phyloP scores from a whole-genome alignment of 2,888 invertebrate species.

The Parthenolecanium corni region DNA sequence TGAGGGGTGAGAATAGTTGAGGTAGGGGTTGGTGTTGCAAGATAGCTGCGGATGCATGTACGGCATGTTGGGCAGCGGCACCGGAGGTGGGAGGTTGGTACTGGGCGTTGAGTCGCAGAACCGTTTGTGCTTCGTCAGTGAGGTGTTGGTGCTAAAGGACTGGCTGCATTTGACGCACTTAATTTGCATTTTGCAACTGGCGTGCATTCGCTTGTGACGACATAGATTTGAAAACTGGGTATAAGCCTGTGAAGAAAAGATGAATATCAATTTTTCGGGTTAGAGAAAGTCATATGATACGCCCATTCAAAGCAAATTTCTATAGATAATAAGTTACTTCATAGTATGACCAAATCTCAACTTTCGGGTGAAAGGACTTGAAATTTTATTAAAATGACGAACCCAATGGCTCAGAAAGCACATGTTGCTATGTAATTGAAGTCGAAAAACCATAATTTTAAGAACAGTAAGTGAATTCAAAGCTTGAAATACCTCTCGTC shows the following conservation, averaged over 20 bases:
- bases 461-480: too few relatives aligned
- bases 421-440: too few relatives aligned
- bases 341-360: too few relatives aligned
- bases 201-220: conserved; percentile 98
- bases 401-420: too few relatives aligned
- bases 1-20: conserved; percentile 56
- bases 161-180: conserved; percentile 92
- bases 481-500: too few relatives aligned
- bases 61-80: conserved; percentile 34
- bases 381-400: too few relatives aligned
- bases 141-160: conserved; percentile 81
- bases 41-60: conserved; percentile 36
- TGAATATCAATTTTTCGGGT: conserved; percentile 15
- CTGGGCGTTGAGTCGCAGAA: conserved; percentile 73
- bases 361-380: too few relatives aligned
- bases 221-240: conserved; percentile 99
- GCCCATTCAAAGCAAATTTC: too few relatives aligned
- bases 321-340: too few relatives aligned
- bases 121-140: conserved; percentile 87
- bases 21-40: conserved; percentile 9
- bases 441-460: too few relatives aligned
- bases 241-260: conserved; percentile 59
- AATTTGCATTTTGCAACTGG: conserved; percentile 83
- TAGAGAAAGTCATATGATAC: too few relatives aligned
- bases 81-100: conserved; percentile 31